Percentiles rank a stretch among this genome's conserved stretches.
Evolutionary conservation across 2,797 vertebrate genomes (phyloP).

Genomic region (Chelonia mydas): DNA sequence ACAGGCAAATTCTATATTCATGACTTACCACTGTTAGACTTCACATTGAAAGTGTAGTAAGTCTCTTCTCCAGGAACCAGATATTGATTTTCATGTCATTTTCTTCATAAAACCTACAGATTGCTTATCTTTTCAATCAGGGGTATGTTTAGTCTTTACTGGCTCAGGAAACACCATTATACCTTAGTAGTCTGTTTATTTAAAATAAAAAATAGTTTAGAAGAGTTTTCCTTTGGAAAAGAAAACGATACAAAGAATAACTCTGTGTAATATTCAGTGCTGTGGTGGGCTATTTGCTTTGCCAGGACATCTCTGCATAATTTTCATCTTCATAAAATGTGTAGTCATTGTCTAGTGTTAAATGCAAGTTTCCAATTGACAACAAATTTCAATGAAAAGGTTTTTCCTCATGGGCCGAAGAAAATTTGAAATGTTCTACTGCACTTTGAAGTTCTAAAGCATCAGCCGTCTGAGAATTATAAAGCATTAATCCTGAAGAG

Average conservation of each 20-base stretch:
- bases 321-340: slow-evolving; percentile 81
- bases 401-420: slow-evolving; percentile 82
- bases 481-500: slow-evolving; percentile 83
- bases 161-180: slow-evolving; percentile 52
- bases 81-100: slow-evolving; percentile 76
- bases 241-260: background rate
- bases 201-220: slow-evolving; percentile 42
- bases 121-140: slow-evolving; percentile 62
- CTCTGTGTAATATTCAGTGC: slow-evolving; percentile 10
- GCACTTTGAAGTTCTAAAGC: slow-evolving; percentile 84
- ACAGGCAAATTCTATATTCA: slow-evolving; percentile 76
- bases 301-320: slow-evolving; percentile 71
- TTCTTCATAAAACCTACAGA: slow-evolving; percentile 67
- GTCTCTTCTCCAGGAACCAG: slow-evolving; percentile 63
- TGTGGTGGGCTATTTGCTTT: slow-evolving; percentile 51
- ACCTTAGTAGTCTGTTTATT: slow-evolving; percentile 39
- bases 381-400: slow-evolving; percentile 79
- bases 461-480: slow-evolving; percentile 81
- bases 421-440: slow-evolving; percentile 84
- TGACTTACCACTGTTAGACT: slow-evolving; percentile 70
- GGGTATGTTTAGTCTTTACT: slow-evolving; percentile 65
- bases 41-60: slow-evolving; percentile 76
- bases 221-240: slow-evolving; percentile 52
- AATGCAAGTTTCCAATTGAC: slow-evolving; percentile 80
- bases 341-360: slow-evolving; percentile 74